Base-by-base conservation (phyloP, 2,797 vertebrate genomes). In the Gymnodraco acuticeps region DNA sequence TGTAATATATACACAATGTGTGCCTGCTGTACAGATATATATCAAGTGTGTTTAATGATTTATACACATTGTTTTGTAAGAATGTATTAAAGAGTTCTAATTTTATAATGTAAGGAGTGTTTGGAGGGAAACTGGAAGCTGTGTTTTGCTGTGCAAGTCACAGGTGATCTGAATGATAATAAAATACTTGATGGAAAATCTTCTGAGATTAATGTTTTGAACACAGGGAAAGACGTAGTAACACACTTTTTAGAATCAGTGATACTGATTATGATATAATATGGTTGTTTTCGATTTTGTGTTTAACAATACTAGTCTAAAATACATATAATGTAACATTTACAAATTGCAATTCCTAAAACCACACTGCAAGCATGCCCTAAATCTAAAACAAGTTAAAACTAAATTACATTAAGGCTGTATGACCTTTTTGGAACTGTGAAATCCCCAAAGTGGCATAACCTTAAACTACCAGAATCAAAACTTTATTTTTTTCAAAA, bases 131-230 rank as follows among this genome's bases (percentile, higher is more conserved):
- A 43, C 66, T 85, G 80, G 75, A 82, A 73, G 64, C 64, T 88
- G 74, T 87, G 80, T 87, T 89, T 82, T 92, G 77, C 90, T 91
- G 86, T 92, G 88, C 86, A 87, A 89, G 84, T 85, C 87, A 91
- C 92, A 92, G 88, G 64, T 90, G 80, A 71, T 81, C 78, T 83
- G 73, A 90, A 79, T 78, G 78, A 83, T 66, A 88, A 89, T 75
- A 87, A 92, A 90, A 80, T 41, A 52, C 55, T 50, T 79, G 61
- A 67, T 47, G 1, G 16, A 72, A 55, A 19, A 51, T 71, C 5
- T 0, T 42, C 3, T 50, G 7, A 4, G 43, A 50, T 47, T 69
- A 6, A 42, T 16, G 4, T 19, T 4, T 3, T 67, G 55, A 56
- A 27, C 68, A n/a, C 42, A 20, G 17, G 6, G 4, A 4, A 14